phyloP scores from a whole-genome alignment of 2,113 vertebrate genomes.

The Mus musculus region DNA sequence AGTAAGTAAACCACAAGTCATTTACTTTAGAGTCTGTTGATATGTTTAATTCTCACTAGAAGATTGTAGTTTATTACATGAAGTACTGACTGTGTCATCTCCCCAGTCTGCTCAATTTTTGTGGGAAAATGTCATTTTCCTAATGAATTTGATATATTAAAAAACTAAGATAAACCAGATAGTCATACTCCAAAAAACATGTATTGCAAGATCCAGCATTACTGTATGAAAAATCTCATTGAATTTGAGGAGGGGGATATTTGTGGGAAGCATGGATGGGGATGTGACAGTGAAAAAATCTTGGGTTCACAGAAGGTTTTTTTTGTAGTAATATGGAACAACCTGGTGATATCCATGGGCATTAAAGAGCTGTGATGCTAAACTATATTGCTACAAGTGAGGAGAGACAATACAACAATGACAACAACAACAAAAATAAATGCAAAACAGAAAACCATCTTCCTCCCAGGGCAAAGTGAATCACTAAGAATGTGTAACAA shows the following conservation, averaged over 20 bases:
- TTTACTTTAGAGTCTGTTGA: background rate
- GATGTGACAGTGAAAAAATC: background rate
- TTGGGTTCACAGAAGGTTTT: background rate
- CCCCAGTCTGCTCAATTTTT: background rate
- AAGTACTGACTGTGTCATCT: background rate
- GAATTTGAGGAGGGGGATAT: background rate
- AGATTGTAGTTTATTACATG: background rate
- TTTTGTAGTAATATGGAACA: background rate
- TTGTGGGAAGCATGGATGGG: background rate
- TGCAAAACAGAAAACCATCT: background rate
- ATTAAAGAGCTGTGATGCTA: background rate
- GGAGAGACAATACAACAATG: background rate
- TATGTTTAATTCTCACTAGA: background rate
- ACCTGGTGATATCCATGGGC: background rate
- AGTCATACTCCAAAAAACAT: background rate
- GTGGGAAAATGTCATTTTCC: background rate
- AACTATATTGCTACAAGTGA: background rate
- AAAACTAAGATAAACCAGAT: background rate
- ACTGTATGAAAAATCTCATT: background rate
- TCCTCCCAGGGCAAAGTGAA: background rate
- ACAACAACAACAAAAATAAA: background rate
- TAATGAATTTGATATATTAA: background rate
- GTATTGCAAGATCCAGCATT: background rate
- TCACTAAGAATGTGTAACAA: background rate
- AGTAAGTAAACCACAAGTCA: background rate